These are phyloP conservation scores for Gallinago nigripennis DNA, from an alignment of 2,797 vertebrate species.

Conservation along the genomic window DNA sequence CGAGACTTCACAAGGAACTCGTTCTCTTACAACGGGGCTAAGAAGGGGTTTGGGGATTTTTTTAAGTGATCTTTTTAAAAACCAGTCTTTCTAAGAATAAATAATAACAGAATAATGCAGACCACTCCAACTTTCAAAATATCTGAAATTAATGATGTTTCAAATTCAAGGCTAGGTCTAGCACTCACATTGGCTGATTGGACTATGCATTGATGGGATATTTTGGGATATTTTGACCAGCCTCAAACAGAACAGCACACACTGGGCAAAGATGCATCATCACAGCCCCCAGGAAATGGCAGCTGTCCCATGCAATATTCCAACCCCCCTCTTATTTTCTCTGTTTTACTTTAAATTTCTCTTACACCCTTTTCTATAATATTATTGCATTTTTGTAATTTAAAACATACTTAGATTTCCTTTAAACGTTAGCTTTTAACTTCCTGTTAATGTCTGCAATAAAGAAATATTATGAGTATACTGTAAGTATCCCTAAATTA, in stretches of 20 bases:
- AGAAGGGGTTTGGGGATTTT: neutral
- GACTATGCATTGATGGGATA: neutral
- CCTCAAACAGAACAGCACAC: neutral
- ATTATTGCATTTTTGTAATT: neutral
- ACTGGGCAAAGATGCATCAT: neutral
- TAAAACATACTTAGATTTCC: neutral
- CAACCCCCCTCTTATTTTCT: neutral
- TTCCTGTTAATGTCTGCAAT: neutral
- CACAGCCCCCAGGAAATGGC: neutral
- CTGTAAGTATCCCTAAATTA: neutral
- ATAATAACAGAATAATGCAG: neutral
- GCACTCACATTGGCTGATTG: neutral
- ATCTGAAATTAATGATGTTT: neutral
- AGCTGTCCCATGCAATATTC: neutral
- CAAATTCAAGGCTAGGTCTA: neutral
- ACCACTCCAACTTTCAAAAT: neutral
- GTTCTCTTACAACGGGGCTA: neutral
- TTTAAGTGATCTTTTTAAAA: neutral
- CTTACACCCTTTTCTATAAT: neutral
- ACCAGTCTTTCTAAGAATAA: neutral
- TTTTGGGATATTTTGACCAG: neutral
- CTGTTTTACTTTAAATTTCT: neutral
- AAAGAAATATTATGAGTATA: neutral
- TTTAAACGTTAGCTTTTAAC: neutral
- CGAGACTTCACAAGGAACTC: neutral